phyloP scores from a whole-genome alignment of 2,888 invertebrate species.

The Gasteruption jaculator region DNA sequence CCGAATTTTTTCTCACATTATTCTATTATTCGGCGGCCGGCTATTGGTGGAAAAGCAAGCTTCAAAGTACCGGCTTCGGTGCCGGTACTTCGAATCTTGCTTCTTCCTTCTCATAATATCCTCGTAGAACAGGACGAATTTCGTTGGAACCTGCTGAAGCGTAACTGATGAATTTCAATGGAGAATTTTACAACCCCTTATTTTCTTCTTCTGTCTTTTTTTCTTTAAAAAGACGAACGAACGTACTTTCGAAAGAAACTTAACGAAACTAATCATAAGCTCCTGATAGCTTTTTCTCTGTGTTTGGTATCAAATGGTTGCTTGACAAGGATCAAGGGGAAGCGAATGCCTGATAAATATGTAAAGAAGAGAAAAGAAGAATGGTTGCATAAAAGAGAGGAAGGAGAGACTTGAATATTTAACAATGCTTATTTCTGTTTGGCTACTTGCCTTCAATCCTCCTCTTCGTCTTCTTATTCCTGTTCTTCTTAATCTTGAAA shows the following conservation, averaged over 20 bases:
- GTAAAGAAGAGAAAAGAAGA: no score
- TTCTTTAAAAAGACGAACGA: neutral
- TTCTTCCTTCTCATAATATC: slow-evolving; percentile 37
- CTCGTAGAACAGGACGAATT: slow-evolving; percentile 36
- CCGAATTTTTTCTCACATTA: no score
- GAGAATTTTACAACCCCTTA: neutral
- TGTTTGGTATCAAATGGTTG: slow-evolving; percentile 44
- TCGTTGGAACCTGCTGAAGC: slow-evolving; percentile 38
- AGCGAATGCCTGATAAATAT: slow-evolving; percentile 1
- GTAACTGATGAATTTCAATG: slow-evolving; percentile 32
- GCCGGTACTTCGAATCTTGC: no score
- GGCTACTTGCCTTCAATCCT: no score
- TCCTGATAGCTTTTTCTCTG: slow-evolving; percentile 36
- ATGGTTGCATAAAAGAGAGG: slow-evolving; percentile 10
- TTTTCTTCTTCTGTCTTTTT: neutral
- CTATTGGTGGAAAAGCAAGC: no score
- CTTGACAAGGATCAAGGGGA: slow-evolving; percentile 20
- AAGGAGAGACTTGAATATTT: slow-evolving; percentile 10
- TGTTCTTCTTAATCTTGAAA: no score
- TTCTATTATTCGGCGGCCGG: no score
- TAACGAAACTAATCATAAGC: no score
- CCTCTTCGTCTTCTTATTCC: neutral
- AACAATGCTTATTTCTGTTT: no score
- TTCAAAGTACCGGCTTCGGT: no score
- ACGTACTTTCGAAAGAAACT: neutral